Base-by-base conservation (phyloP, 2,113 vertebrate genomes). In the Sceloporus tristichus region DNA sequence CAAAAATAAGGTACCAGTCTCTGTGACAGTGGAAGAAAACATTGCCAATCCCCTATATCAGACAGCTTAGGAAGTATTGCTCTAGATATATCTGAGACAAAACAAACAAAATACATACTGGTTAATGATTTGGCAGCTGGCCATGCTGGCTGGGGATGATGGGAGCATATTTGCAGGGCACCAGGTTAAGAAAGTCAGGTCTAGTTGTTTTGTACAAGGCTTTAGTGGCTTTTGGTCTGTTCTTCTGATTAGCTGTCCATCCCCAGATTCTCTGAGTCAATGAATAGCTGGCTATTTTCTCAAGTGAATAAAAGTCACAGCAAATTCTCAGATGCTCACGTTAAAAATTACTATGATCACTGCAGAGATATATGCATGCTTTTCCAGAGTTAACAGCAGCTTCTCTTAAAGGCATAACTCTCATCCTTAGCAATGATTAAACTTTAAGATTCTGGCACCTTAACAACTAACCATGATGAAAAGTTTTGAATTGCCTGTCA, bases 401-500 rank as follows among this genome's bases (percentile, higher is more conserved):
- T 90, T 95, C 94, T 94, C 88, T 93, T 95, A 94, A 89, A 94
- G 90, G 91, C 42, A 91, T 95, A 94, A 95, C 94, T 95, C 95
- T 94, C 90, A 93, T 40, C 91, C 85, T 90, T 34, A 76, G 66
- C 78, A 84, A 84, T 88, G 87, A 92, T 94, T 92, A 95, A 95
- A 95, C 95, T 95, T 95, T 89, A 90, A 95, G 94, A 96, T 89
- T 88, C 92, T 78, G 94, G 95, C 95, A 95, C 91, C 91, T 95
- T 91, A 81, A 87, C 93, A 84, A 87, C 93, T 96, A 96, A 96
- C 96, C 93, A 97, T 96, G 95, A 95, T 90, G 92, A 94, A 62
- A 95, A 91, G 90, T 95, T 95, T 94, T 94, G 85, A 95, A 87
- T 88, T 94, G 93, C 90, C 65, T 2, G 0, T 92, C 88, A 82